Evolutionary conservation across 2,888 invertebrate genomes (phyloP), one percentile per base, ranked within the genome.

Genomic region (Phalera bucephala): DNA sequence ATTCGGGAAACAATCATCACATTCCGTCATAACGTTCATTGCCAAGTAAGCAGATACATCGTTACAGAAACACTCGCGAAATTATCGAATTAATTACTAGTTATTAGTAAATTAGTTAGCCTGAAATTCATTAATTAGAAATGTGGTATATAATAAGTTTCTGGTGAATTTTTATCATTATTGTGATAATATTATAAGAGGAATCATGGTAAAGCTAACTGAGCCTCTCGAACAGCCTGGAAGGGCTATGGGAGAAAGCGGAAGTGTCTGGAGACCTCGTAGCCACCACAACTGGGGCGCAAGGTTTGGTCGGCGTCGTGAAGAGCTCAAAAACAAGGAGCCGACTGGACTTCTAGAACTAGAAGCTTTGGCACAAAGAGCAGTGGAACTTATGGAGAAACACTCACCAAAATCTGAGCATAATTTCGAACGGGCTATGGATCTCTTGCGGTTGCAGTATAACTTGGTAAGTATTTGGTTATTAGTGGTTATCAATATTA

Each of bases 131-230:
- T 7, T 43, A 43, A 33, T 45, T 22, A 45, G 20, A 17, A 8
- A 10, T 13, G 4, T 11, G 7, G 20, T 26, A 52, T 45, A 19
- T 14, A 33, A 19, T 14, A 15, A 15, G 28, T 12, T 26, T 7
- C 15, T 0, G 12, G 17, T 17, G 20, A 27, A 30, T 11, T 33
- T 33, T 3, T 14, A 12, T 11, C 11, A 21, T 36, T 27, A 40
- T 30, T 50, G 14, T 11, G 17, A 13, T 36, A 34, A 31, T 28
- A 31, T 27, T 1, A 26, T 9, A 10, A 17, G 8, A 17, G 21
- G 9, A n/a, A 23, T 26, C 5, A 79, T 80, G 79, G 79, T 80
- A 38, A 76, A 77, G 0, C 39, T 77, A 29, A 46, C 62, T 3
- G 42, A 41, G 9, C 47, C 54, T 0, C 35, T 14, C 21, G 60